These are phyloP conservation scores for Oscheius onirici DNA, from an alignment of 2,888 invertebrate species.

Conservation along the genomic window DNA sequence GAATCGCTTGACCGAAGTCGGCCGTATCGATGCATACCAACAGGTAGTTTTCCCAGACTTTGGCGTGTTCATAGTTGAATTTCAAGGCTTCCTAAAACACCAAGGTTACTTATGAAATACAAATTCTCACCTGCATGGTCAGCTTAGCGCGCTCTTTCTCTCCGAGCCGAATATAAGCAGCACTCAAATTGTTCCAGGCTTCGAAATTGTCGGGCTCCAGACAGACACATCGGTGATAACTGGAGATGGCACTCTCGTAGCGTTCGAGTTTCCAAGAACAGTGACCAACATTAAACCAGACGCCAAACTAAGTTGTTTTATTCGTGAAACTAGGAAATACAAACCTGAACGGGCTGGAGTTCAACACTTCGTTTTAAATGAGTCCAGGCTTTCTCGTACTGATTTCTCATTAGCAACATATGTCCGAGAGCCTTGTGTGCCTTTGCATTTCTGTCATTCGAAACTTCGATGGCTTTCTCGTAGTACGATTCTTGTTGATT, in stretches of 20 bases:
- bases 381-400: conserved; percentile 69
- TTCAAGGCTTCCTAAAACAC: conserved; percentile 83
- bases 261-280: conserved; percentile 68
- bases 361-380: conserved; percentile 70
- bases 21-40: conserved; percentile 86
- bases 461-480: conserved; percentile 85
- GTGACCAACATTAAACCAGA: conserved; percentile 69
- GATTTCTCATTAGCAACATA: conserved; percentile 80
- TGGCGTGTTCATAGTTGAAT: conserved; percentile 90
- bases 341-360: conserved; percentile 62
- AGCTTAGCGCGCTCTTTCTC: conserved; percentile 78
- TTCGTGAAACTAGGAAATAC: neutral
- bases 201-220: conserved; percentile 80
- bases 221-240: conserved; percentile 58
- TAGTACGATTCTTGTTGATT: conserved; percentile 83
- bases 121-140: conserved; percentile 54
- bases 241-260: conserved; percentile 48
- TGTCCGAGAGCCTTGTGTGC: conserved; percentile 89
- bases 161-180: conserved; percentile 87
- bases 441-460: conserved; percentile 80
- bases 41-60: conserved; percentile 93
- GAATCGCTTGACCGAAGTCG: conserved; percentile 80
- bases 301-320: conserved; percentile 45
- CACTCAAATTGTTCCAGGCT: conserved; percentile 97
- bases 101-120: no score